phyloP scores from a whole-genome alignment of 37 sponge, comb jelly and placozoan species.

The Ephydatia muelleri region DNA sequence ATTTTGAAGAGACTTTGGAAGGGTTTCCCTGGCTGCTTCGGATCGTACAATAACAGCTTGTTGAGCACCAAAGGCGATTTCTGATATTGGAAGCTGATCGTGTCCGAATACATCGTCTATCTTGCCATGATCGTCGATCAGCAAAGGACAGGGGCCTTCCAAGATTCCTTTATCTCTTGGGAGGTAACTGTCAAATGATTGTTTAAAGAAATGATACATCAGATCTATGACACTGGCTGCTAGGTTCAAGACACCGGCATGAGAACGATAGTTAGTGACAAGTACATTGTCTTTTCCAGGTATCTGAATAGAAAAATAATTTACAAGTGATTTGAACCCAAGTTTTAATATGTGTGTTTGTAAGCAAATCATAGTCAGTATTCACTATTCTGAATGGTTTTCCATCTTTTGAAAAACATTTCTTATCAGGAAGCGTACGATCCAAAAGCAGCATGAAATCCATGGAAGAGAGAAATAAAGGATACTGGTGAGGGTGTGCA shows the following conservation, averaged over 20 bases:
- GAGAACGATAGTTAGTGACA: constrained; percentile 31
- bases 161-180: constrained; percentile 34
- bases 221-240: constrained; percentile 40
- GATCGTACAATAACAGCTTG: constrained; percentile 45
- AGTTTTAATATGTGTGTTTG: background rate
- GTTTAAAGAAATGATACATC: constrained; percentile 1
- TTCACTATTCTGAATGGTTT: background rate
- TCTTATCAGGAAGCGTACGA: constrained; percentile 16
- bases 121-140: background rate
- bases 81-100: background rate
- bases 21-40: constrained; percentile 10
- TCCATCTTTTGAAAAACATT: background rate
- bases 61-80: constrained; percentile 42
- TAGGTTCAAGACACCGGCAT: constrained; percentile 36
- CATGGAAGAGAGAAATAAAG: constrained; percentile 57
- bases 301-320: constrained; percentile 37
- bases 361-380: background rate
- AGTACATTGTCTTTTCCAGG: background rate
- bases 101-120: background rate
- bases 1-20: constrained; percentile 14
- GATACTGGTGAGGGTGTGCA: constrained; percentile 14
- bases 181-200: constrained; percentile 36
- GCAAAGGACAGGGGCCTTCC: constrained; percentile 38
- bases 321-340: constrained; percentile 51
- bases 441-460: constrained; percentile 60